Evolutionary conservation across 2,888 invertebrate species (phyloP), one percentile per base, ranked within the genome.

Genomic region (Ophion ellenae): DNA sequence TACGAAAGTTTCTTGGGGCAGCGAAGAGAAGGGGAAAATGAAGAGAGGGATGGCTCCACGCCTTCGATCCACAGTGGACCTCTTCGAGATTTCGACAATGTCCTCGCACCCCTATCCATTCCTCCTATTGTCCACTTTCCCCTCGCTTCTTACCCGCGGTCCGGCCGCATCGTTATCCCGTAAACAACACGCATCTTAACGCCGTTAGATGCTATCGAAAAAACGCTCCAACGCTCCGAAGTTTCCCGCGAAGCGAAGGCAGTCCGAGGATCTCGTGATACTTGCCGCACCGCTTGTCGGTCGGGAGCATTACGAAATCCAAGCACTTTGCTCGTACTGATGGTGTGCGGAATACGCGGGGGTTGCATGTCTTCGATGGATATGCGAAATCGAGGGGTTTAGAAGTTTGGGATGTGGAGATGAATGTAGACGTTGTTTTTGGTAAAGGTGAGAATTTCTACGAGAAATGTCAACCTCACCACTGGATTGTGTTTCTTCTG

Each of bases 91-190:
- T 85, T 78, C 47, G 70, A 85, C 81, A 75, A 69, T 82, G 61
- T 95, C 95, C 93, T 95, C 94, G 94, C 94, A 93, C 91, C 10
- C 24, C 88, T 88, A 87, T 64, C 75, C 88, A 88, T 92, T 90
- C 92, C 91, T 78, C 70, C 47, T 74, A 81, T 59, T 81, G 83
- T 63, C 28, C 61, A 7, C 67, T 78, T 61, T 20, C 69, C 67
- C 73, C 10, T 69, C 57, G 73, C 53, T 64, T 32, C 32, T 32
- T 32, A 32, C 32, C 32, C 76, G 36, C 61, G 32, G 28, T 71
- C 2, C n/a, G 53, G 9, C 57, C n/a, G 40, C 53, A 36, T 70
- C 32, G 10, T 66, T 20, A 20, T 61, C 28, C 17, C 45, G 47
- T 67, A 75, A 67, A 81, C 74, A 80, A 57, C 53, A 40, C 45